Conservation (phyloP, 1,140 invertebrate species). For the Brachionus koreanus region DNA sequence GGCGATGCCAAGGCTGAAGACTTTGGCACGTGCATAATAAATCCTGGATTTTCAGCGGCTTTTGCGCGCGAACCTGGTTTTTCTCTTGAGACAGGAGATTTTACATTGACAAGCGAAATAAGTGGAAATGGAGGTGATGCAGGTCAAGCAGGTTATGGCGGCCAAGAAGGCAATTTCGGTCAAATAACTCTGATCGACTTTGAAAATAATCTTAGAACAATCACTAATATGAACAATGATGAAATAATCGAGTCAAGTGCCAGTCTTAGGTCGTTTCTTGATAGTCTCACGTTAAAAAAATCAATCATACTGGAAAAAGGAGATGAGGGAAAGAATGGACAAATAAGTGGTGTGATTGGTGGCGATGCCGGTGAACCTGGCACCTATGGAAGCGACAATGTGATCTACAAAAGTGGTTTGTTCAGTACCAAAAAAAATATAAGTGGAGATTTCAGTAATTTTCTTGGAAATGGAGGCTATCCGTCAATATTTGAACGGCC, state of each 20-base stretch:
- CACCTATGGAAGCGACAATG: neutral
- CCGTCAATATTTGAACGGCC: neutral
- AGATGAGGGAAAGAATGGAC: neutral
- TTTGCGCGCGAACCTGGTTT: neutral
- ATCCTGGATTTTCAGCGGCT: neutral
- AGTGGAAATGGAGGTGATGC: neutral
- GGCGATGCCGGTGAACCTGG: neutral
- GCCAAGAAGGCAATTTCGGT: neutral
- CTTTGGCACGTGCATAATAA: neutral
- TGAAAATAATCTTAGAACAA: neutral
- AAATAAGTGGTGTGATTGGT: neutral
- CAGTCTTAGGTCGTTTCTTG: neutral
- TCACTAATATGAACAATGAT: neutral
- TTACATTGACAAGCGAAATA: neutral
- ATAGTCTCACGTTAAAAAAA: neutral
- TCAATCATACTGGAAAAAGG: neutral
- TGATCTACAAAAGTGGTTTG: neutral
- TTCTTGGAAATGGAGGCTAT: neutral
- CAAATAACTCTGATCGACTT: neutral
- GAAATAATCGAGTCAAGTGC: neutral
- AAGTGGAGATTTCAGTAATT: neutral
- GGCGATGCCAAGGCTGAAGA: neutral
- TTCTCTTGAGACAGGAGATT: neutral
- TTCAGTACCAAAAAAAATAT: neutral
- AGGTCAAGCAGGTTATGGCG: neutral